Evolutionary conservation across 1,140 invertebrate genomes (phyloP).

Genomic region (Geopemphigus sp.): DNA sequence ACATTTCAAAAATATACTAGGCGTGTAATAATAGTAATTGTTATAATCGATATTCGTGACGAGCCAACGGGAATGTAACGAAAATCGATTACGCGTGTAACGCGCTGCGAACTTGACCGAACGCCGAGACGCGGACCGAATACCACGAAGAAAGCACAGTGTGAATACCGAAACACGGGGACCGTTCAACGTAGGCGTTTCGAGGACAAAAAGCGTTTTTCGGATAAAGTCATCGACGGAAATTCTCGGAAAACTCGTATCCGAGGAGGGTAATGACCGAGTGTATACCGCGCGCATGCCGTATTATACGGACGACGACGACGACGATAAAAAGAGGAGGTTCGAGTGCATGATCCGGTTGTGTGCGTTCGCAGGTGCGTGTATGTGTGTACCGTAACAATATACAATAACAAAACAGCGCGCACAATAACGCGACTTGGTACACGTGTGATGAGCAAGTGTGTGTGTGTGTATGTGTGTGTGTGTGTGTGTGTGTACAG

Average conservation of each 20-base stretch:
- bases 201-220: not conserved
- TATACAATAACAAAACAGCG: not conserved
- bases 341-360: constrained; percentile 22
- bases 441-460: not conserved
- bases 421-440: not conserved
- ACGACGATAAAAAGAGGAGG: not conserved
- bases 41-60: too few species aligned
- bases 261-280: constrained; percentile 24
- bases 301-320: not conserved
- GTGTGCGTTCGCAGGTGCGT: not conserved
- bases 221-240: not conserved
- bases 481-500: not conserved
- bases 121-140: too few species aligned
- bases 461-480: too few species aligned
- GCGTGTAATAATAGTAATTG: too few species aligned
- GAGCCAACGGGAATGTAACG: too few species aligned
- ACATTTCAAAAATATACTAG: too few species aligned
- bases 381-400: not conserved
- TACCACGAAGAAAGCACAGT: too few species aligned
- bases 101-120: too few species aligned
- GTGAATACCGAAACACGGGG: too few species aligned
- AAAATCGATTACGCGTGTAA: too few species aligned
- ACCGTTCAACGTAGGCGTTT: too few species aligned
- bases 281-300: not conserved
- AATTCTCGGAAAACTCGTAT: constrained; percentile 8